Evolutionary conservation across 2,888 invertebrate genomes (phyloP), one percentile per base, ranked within the genome.

Genomic region (Diplolepis rosae): DNA sequence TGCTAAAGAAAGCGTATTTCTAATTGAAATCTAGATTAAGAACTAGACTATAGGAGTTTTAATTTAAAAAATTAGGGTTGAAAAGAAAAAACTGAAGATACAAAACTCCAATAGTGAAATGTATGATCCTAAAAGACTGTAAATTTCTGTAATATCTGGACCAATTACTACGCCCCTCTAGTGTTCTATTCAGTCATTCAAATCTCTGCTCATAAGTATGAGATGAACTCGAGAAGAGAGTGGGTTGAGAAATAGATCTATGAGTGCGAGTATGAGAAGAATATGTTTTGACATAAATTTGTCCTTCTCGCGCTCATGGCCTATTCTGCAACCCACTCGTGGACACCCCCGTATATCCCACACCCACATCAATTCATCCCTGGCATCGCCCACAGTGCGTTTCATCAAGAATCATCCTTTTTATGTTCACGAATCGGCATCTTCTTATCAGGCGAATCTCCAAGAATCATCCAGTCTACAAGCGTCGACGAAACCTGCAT

Each of bases 121-220:
- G n/a, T n/a, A n/a, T n/a, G n/a, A n/a, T n/a, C n/a, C n/a, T n/a
- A n/a, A n/a, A n/a, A n/a, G n/a, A n/a, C n/a, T n/a, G n/a, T n/a
- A n/a, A n/a, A n/a, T n/a, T 45, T 15, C 18, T 32, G 4, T 32
- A 32, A 32, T 32, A 32, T 15, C 9, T 52, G 28, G 52, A 28
- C 65, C 22, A 45, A 71, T 68, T 48, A 72, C 66, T 80, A 72
- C 80, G 77, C 77, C 80, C 79, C 79, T 82, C 79, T 50, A 66
- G 66, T 69, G 71, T 79, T 77, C 76, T 82, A 79, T 79, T 76
- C 80, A 80, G 79, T 80, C 82, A 79, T 84, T 84, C 83, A 78
- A 83, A 81, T 83, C 84, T 81, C 82, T 77, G 76, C 80, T 71
- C 74, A 75, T 76, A 73, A 77, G 76, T 79, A 79, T 77, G 72